These are phyloP conservation scores for Isurus oxyrinchus DNA, from an alignment of 2,113 vertebrate genomes.

Conservation along the genomic window DNA sequence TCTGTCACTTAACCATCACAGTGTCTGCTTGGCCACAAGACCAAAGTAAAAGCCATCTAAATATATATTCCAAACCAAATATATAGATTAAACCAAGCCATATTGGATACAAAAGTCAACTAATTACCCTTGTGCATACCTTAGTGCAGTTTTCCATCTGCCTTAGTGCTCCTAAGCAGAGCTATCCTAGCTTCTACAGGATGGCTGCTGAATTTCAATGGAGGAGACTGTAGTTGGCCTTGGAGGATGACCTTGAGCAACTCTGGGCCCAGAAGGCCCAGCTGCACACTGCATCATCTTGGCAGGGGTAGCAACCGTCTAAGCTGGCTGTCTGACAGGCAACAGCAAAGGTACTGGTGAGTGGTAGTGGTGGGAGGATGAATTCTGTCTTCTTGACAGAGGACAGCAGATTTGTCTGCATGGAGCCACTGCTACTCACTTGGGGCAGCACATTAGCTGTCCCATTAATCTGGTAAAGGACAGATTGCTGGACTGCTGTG, in stretches of 20 bases:
- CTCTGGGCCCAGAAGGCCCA: no score
- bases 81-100: background rate
- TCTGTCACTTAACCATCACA: background rate
- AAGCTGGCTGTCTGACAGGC: background rate
- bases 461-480: background rate
- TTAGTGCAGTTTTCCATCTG: background rate
- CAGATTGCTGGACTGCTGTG: background rate
- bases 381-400: background rate
- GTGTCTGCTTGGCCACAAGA: background rate
- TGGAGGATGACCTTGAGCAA: background rate
- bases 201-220: background rate
- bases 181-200: background rate
- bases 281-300: background rate
- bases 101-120: background rate
- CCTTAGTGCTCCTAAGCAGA: background rate
- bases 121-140: no score
- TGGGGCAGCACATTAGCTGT: background rate
- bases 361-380: background rate
- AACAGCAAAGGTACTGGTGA: background rate
- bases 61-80: background rate
- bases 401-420: background rate
- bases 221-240: background rate
- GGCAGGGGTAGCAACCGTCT: background rate
- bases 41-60: background rate
- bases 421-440: background rate